Evolutionary conservation across 30 jellyfish, hydroid and myxozoan species (phyloP).

Genomic region (Kudoa iwatai): DNA sequence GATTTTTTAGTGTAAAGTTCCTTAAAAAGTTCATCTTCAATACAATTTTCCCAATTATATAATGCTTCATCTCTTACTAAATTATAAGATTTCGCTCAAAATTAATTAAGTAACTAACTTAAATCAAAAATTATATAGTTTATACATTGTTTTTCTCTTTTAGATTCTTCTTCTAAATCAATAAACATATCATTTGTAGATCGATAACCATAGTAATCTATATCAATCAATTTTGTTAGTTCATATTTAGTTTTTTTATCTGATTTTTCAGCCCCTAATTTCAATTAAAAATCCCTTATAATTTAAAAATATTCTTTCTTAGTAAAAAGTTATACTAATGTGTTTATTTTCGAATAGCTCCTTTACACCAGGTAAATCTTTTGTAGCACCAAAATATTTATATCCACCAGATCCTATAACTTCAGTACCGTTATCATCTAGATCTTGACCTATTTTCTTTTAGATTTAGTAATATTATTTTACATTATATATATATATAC

Average conservation of each 20-base stretch:
- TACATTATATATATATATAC: background rate
- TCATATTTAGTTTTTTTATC: conserved; percentile 56
- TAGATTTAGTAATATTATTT: conserved; percentile 56
- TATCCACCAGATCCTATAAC: conserved; percentile 68
- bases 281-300: too few relatives aligned
- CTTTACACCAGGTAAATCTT: conserved; percentile 79
- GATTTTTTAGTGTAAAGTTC: too few relatives aligned
- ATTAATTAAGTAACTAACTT: too few relatives aligned
- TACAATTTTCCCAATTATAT: too few relatives aligned
- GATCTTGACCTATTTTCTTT: too few relatives aligned
- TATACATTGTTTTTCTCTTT: too few relatives aligned
- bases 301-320: background rate
- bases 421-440: conserved; percentile 74
- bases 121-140: too few relatives aligned
- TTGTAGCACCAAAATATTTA: conserved; percentile 80
- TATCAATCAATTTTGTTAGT: conserved; percentile 27
- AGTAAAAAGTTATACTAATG: background rate
- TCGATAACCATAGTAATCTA: conserved; percentile 74
- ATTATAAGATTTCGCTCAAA: too few relatives aligned
- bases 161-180: too few relatives aligned
- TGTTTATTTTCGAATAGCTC: conserved; percentile 67
- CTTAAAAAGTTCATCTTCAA: too few relatives aligned
- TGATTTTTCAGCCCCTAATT: too few relatives aligned
- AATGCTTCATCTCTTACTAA: too few relatives aligned
- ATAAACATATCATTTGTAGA: conserved; percentile 69